These are phyloP conservation scores for Cheilosia vulpina DNA, from an alignment of 2,888 invertebrate genomes.

Conservation along the genomic window DNA sequence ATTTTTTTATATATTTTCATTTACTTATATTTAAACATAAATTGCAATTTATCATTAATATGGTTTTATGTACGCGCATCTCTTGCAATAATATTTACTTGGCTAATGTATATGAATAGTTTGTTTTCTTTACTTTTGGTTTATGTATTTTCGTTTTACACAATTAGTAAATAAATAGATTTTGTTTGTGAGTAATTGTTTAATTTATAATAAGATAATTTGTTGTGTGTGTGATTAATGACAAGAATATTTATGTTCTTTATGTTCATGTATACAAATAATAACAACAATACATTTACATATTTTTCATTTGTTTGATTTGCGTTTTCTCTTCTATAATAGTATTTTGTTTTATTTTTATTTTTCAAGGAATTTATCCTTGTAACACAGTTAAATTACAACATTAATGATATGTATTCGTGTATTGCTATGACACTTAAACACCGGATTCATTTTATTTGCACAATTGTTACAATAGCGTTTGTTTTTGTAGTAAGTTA, in stretches of 20 bases:
- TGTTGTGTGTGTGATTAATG: conserved; percentile 41
- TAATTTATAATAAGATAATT: conserved; percentile 44
- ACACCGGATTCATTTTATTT: conserved; percentile 77
- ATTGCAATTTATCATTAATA: conserved; percentile 54
- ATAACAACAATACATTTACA: conserved; percentile 78
- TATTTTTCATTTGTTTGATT: conserved; percentile 58
- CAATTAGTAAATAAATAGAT: conserved; percentile 64
- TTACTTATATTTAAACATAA: conserved; percentile 34
- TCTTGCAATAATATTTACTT: conserved; percentile 53
- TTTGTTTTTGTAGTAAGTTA: conserved; percentile 47
- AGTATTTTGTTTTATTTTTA: conserved; percentile 45
- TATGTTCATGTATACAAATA: conserved; percentile 63
- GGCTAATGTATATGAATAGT: conserved; percentile 62
- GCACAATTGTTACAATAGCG: conserved; percentile 62
- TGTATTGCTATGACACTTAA: conserved; percentile 83
- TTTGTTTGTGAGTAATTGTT: conserved; percentile 52
- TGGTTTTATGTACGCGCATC: conserved; percentile 58
- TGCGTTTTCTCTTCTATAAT: conserved; percentile 52
- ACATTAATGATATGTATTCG: conserved; percentile 84
- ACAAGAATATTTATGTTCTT: conserved; percentile 52
- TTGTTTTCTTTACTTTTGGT: conserved; percentile 19
- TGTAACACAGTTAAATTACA: conserved; percentile 83
- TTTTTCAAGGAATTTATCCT: conserved; percentile 74
- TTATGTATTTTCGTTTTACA: conserved; percentile 37
- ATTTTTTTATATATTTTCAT: conserved; percentile 6